Conservation (phyloP, 2,888 invertebrate species). For the Heliothis peltigera region DNA sequence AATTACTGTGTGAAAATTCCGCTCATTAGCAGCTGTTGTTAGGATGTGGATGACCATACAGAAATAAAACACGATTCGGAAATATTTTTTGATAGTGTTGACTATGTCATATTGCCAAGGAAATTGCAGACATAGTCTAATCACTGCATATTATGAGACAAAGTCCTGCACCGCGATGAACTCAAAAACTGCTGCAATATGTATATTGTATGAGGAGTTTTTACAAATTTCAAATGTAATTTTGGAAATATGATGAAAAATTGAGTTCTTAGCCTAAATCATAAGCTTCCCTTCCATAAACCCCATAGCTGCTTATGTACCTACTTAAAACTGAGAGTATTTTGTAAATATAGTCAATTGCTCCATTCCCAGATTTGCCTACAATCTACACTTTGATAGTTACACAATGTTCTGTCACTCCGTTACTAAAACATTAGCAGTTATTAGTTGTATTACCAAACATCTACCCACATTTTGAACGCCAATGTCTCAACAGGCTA, state of each 20-base stretch:
- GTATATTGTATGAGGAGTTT: too few relatives aligned
- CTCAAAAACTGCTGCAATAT: too few relatives aligned
- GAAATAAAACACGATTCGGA: neutral
- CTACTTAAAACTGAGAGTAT: neutral
- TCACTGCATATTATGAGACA: too few relatives aligned
- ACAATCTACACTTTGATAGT: neutral
- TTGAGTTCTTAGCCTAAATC: neutral
- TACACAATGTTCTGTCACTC: conserved; percentile 20
- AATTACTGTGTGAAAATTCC: neutral
- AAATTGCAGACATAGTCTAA: too few relatives aligned
- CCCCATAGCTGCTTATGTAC: neutral
- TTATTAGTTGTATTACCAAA: conserved; percentile 38
- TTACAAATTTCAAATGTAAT: too few relatives aligned
- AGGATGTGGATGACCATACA: neutral
- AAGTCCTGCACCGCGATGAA: too few relatives aligned
- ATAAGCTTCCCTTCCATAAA: neutral
- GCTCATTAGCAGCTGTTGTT: neutral
- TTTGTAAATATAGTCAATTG: neutral
- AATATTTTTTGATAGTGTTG: too few relatives aligned
- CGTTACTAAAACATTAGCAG: conserved; percentile 28
- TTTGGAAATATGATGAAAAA: neutral
- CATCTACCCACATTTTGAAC: conserved; percentile 41
- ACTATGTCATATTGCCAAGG: too few relatives aligned
- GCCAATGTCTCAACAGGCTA: conserved; percentile 28
- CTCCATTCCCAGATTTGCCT: neutral